Base-by-base conservation (phyloP, 2,888 invertebrate genomes). In the Acronicta alni region DNA sequence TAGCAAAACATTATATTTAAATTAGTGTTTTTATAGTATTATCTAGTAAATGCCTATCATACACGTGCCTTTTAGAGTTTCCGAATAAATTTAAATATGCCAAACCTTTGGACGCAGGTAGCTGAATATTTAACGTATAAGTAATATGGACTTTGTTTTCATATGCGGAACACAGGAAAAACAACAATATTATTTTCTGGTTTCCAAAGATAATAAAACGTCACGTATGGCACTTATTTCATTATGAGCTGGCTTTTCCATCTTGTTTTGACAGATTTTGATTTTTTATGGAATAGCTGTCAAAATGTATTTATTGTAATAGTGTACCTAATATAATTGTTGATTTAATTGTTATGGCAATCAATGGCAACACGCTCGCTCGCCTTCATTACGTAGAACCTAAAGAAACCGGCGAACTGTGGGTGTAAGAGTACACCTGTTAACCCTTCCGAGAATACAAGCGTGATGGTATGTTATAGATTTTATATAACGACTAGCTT, bases 41-140 rank as follows among this genome's bases (percentile, higher is more conserved):
- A 17, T 44, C 39, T 35, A 5, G 12, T 26, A 14, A 26, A 62
- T 18, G 37, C 39, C 20, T 47, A 17, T 12, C 15, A 8, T 37
- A 12, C 17, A 43, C 12, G 3, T 38, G 15, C n/a, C 23, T 63
- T 41, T 46, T 14, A 35, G 5, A 32, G 39, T 57, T 47, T 47
- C 39, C 6, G 48, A 42, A 23, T 41, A 32, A 57, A 68, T 63
- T 68, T 41, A 35, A 57, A 54, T 39, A 39, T 23, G 6, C 14
- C 17, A 20, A 64, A 58, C 58, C 54, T 32, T 63, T 51, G 12
- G 4, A 26, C 8, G 35, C 16, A 20, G 42, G 48, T 57, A 23
- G 63, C 38, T 18, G 9, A 37, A 68, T 51, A 68, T 63, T 54
- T 51, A 57, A 46, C 41, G 17, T 49, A 14, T 15, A 35, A 26